Evolutionary conservation across 2,113 vertebrate species (phyloP), one percentile per base, ranked within the genome.

Genomic region (Oxyruncus cristatus): DNA sequence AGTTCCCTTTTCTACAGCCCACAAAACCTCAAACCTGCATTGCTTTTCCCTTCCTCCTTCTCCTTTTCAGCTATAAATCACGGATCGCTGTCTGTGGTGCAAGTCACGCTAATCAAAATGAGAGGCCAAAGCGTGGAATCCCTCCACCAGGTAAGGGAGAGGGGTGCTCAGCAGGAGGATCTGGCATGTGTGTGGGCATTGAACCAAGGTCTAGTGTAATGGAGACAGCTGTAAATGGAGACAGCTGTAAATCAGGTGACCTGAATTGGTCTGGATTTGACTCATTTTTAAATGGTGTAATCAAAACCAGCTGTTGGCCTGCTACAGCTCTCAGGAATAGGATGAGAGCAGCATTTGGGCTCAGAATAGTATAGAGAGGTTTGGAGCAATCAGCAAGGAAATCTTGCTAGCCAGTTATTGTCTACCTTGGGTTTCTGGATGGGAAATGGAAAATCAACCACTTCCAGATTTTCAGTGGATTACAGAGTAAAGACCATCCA

Each of bases 61-160:
- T 83, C 5, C 68, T 90, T 93, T 80, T 46, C 94, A 99, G 99
- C 95, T 85, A 28, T 90, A 65, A 92, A 89, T 78, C 86, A 23
- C 4, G 92, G 93, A 47, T 79, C 89, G 4, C 46, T 87, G 67
- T 73, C 97, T 15, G 63, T 47, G 82, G 92, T 95, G 46, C 91
- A 89, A 97, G 80, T 97, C 93, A 81, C 96, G 0, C 77, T 92
- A 32, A 84, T 93, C 63, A 97, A 97, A 79, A 93, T 91, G 74
- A 94, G 80, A 95, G 97, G 93, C 37, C 93, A 78, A 53, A 98
- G 96, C 26, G 86, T 95, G 11, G 96, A 98, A 71, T 92, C 95
- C 14, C 96, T 97, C 79, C 81, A 97, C 56, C 97, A 99, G 98
- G 99, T 99, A 86, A 89, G 67, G 37, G 4, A 90, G 65, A 53